phyloP scores from a whole-genome alignment of 2,888 invertebrate species.

The Lagria hirta region DNA sequence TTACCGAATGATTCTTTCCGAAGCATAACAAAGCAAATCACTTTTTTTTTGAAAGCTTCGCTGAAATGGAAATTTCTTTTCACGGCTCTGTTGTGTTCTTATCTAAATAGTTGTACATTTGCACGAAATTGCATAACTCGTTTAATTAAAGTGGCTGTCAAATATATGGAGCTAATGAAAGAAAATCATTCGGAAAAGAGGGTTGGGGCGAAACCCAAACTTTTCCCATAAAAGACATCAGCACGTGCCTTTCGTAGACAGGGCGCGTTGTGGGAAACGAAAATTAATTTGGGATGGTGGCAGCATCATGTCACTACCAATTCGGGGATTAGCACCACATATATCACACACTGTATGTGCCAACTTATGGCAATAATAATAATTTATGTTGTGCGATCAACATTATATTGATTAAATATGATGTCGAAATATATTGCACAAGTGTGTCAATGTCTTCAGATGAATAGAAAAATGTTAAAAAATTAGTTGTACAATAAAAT shows the following conservation, averaged over 20 bases:
- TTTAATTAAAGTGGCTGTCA: constrained; percentile 13
- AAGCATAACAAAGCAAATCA: constrained; percentile 5
- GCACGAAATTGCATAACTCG: constrained; percentile 6
- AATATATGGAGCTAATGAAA: constrained; percentile 13
- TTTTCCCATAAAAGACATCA: constrained; percentile 31
- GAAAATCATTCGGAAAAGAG: constrained; percentile 24
- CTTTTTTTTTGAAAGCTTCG: not conserved
- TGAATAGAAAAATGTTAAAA: no score
- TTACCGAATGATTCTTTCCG: no score
- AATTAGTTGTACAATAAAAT: no score
- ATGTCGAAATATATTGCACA: no score
- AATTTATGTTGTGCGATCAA: no score
- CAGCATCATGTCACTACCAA: constrained; percentile 25
- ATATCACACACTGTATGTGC: no score
- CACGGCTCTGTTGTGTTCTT: not conserved
- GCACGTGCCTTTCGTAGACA: constrained; percentile 28
- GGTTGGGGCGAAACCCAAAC: constrained; percentile 18
- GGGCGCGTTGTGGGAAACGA: constrained; percentile 29
- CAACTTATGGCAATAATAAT: no score
- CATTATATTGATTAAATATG: no score
- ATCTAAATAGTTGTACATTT: no score
- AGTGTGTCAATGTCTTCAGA: no score
- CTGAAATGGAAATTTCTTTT: not conserved
- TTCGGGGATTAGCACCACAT: constrained; percentile 27
- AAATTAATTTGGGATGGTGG: constrained; percentile 30